Percentiles rank a stretch among this genome's conserved stretches.
Evolutionary conservation across 2,888 invertebrate species (phyloP).

Genomic region (Tipula lateralis): DNA sequence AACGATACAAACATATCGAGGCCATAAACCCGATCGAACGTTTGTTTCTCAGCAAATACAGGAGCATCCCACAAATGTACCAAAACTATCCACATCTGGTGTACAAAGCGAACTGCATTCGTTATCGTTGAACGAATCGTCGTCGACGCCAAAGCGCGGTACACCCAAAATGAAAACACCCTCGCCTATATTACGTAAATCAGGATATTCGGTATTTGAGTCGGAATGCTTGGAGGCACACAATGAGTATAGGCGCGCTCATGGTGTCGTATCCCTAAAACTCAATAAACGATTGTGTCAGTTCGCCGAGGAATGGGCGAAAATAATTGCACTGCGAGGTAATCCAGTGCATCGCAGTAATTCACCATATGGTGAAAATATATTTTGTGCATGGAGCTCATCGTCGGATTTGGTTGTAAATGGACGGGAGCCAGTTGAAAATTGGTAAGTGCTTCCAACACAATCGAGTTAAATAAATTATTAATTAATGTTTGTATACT

Average conservation of each 20-base stretch:
- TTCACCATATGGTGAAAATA: constrained; percentile 75
- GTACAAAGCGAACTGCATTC: not conserved
- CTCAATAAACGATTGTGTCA: constrained; percentile 61
- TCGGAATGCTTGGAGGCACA: constrained; percentile 69
- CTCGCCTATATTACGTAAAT: not conserved
- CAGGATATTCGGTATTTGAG: constrained; percentile 51
- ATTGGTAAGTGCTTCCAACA: constrained; percentile 44
- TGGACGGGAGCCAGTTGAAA: constrained; percentile 41
- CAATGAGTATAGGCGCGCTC: constrained; percentile 64
- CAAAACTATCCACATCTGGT: not conserved
- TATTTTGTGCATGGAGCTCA: constrained; percentile 72
- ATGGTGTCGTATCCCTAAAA: constrained; percentile 64
- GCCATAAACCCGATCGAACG: constrained; percentile 59
- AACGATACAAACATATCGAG: constrained; percentile 61
- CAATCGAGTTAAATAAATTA: not conserved
- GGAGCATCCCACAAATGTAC: constrained; percentile 41
- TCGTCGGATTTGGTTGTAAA: constrained; percentile 54
- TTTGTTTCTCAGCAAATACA: constrained; percentile 58
- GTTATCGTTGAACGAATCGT: constrained; percentile 43
- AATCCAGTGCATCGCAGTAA: constrained; percentile 68
- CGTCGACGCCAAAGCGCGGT: constrained; percentile 40
- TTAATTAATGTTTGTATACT: not conserved
- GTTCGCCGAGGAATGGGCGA: constrained; percentile 69
- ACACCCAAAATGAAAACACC: constrained; percentile 30
- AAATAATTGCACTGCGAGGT: constrained; percentile 58